A percentile compares a stretch with the other conserved stretches of the same genome.
Conservation (phyloP, 2,113 vertebrate species). For the Zosterops lateralis region DNA sequence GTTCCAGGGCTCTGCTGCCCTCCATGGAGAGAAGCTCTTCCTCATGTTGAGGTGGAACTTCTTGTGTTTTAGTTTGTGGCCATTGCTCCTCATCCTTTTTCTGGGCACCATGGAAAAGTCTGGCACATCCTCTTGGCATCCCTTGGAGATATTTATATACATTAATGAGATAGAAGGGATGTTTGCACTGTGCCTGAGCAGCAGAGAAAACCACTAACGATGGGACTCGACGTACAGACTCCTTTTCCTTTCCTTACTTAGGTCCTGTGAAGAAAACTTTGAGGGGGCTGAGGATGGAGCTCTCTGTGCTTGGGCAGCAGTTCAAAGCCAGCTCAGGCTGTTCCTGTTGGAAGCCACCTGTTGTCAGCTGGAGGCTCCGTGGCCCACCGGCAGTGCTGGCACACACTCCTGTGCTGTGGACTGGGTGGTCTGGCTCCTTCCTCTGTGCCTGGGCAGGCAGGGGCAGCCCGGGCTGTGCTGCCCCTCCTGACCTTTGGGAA, state of each 20-base stretch:
- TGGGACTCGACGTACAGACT: fast-evolving
- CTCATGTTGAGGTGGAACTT: not conserved
- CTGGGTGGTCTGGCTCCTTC: not conserved
- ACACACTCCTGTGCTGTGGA: fast-evolving
- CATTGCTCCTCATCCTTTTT: not conserved
- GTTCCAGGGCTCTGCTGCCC: not conserved
- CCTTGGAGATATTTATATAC: not conserved
- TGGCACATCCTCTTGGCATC: not conserved
- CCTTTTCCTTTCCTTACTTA: not conserved
- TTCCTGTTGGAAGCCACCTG: slow-evolving; percentile 29
- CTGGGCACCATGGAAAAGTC: not conserved
- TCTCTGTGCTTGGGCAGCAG: not conserved
- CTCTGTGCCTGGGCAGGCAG: not conserved
- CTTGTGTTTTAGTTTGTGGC: not conserved
- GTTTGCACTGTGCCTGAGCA: not conserved
- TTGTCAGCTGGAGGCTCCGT: not conserved
- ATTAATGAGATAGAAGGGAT: not conserved
- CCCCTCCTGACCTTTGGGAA: not conserved
- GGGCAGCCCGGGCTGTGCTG: not conserved
- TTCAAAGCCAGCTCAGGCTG: slow-evolving; percentile 12
- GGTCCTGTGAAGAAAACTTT: not conserved
- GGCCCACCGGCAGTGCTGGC: slow-evolving; percentile 31
- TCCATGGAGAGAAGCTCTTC: not conserved
- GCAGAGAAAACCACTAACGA: not conserved
- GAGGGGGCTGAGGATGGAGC: slow-evolving; percentile 24